phyloP scores from a whole-genome alignment of 2,797 vertebrate genomes.

The Australoheros facetus region DNA sequence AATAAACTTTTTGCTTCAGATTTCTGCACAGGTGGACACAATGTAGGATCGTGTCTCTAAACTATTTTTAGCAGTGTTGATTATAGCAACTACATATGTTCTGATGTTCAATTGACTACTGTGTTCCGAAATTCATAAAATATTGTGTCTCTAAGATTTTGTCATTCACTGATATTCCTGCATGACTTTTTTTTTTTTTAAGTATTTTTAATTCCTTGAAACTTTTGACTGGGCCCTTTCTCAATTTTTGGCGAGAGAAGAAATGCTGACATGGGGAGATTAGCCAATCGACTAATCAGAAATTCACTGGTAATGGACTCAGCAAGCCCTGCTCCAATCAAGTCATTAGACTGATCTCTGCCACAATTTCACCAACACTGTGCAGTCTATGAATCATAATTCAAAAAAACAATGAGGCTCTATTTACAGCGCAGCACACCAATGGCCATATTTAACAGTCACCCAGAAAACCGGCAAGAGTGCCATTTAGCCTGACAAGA shows the following conservation, averaged over 20 bases:
- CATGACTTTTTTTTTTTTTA: neutral
- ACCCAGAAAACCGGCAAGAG: conserved; percentile 24
- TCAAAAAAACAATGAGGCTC: neutral
- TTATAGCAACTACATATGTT: neutral
- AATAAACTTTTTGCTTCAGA: neutral
- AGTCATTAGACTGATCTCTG: conserved; percentile 2
- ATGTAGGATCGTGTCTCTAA: neutral
- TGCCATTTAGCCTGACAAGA: conserved; percentile 29
- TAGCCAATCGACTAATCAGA: neutral
- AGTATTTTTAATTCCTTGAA: neutral
- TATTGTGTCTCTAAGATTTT: neutral
- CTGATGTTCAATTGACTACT: neutral
- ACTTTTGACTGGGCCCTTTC: neutral
- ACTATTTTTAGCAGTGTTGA: neutral
- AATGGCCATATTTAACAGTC: conserved; percentile 17
- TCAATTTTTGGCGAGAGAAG: neutral
- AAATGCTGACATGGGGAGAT: conserved; percentile 10
- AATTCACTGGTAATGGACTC: conserved; percentile 29
- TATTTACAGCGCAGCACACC: conserved; percentile 20
- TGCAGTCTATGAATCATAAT: conserved; percentile 13
- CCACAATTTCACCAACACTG: neutral
- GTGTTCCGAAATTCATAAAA: accelerated
- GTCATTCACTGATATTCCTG: neutral
- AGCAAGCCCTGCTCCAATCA: neutral
- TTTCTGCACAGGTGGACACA: neutral